These are phyloP conservation scores for Cordilura impudica DNA, from an alignment of 2,888 invertebrate genomes.

Conservation along the genomic window DNA sequence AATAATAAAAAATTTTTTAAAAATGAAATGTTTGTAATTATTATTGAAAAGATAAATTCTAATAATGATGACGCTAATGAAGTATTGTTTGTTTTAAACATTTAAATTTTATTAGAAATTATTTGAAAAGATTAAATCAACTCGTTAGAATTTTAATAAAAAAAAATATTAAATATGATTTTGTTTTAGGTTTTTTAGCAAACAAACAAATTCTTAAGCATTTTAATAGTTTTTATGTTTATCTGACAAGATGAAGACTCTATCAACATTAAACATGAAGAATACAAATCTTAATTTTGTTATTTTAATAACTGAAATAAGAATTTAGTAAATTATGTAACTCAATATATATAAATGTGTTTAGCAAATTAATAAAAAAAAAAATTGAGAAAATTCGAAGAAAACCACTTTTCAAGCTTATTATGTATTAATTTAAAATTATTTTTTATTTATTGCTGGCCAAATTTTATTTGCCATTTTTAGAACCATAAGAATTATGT, in stretches of 20 bases:
- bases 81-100: slow-evolving; percentile 50
- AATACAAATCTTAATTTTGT: slow-evolving; percentile 41
- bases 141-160: slow-evolving; percentile 28
- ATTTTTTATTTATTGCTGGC: slow-evolving; percentile 19
- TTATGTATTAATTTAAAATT: slow-evolving; percentile 44
- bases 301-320: slow-evolving; percentile 29
- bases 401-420: slow-evolving; percentile 39
- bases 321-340: slow-evolving; percentile 52
- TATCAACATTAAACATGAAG: neutral
- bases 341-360: slow-evolving; percentile 56
- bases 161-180: neutral
- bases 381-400: neutral
- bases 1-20: slow-evolving; percentile 11
- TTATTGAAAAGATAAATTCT: neutral
- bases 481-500: slow-evolving; percentile 14
- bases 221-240: neutral
- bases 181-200: neutral
- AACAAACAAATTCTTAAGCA: neutral
- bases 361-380: slow-evolving; percentile 54
- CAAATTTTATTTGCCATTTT: slow-evolving; percentile 33
- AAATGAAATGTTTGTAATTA: neutral
- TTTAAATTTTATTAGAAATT: slow-evolving; percentile 49
- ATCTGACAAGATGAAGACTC: neutral
- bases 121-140: slow-evolving; percentile 35
- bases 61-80: neutral